Base-by-base conservation (phyloP, 1,140 invertebrate genomes). In the Antheraea mylitta region DNA sequence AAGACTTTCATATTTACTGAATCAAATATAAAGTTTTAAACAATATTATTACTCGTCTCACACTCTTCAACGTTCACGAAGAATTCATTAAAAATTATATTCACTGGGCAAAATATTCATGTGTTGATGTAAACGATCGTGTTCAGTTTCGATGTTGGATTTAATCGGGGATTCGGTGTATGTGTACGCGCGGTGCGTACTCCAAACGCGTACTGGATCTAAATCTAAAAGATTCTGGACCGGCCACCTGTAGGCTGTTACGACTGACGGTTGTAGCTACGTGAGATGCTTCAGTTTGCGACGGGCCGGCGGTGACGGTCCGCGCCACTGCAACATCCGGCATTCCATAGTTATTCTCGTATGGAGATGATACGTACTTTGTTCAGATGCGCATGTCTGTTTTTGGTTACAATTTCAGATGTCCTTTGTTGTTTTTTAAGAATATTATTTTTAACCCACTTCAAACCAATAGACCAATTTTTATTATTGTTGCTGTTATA, bases 261-360 rank as follows among this genome's bases (percentile, higher is more conserved):
- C 45, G 38, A 18, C 69, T 69, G 64, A 13, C 45, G 18, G 45
- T 66, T 69, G 63, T 59, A 37, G 18, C 68, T 70, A 66, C 66
- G 71, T 42, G 58, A 42, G 36, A 60, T 66, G 19, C 59, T 69
- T 42, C n/a, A 66, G 59, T 63, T 42, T 7, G 38, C 38, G 38
- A 9, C 38, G 38, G 38, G 38, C 2, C 38, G 8, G 38, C 38
- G 38, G 38, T 4, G 58, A 18, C 72, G 60, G 64, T 65, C 45
- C 60, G 60, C 13, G 11, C 18, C 19, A 73, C 66, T 73, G 82
- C 85, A 88, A 85, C 81, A 90, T 90, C 88, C 88, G 88, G 88
- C 88, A 90, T 90, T 89, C 88, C 88, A 80, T 65, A 64, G 78
- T 69, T 88, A 87, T 89, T 89, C 80, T 84, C 62, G 80, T 74